Conservation (phyloP, 2,113 vertebrate species). For the Callipepla californica region DNA sequence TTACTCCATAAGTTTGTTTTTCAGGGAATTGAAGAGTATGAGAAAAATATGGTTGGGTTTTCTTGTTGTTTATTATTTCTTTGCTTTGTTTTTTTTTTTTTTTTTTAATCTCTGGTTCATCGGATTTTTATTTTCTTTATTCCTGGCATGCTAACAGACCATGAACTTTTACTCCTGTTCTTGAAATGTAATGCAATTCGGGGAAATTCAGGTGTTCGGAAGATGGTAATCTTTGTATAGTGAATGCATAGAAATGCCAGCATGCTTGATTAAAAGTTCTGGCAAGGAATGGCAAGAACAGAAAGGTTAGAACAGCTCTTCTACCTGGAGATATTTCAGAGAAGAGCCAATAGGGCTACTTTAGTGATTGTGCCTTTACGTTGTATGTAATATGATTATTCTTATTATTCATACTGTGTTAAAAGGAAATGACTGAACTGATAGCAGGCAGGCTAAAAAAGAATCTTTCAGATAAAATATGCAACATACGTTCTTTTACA, state of each 20-base stretch:
- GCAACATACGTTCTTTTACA: background rate
- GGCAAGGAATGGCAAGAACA: background rate
- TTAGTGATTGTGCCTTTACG: background rate
- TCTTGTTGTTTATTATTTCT: background rate
- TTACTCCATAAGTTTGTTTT: background rate
- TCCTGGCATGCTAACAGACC: background rate
- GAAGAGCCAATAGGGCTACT: background rate
- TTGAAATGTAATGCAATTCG: background rate
- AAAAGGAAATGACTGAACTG: background rate
- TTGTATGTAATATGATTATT: background rate
- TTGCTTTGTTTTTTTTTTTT: background rate
- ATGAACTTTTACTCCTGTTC: background rate
- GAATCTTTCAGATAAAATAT: background rate
- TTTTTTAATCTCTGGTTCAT: background rate
- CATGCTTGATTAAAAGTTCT: background rate
- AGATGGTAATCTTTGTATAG: background rate
- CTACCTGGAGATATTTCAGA: background rate
- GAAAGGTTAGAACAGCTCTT: background rate
- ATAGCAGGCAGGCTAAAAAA: background rate
- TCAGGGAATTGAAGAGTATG: background rate
- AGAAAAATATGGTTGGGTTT: background rate
- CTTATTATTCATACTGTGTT: background rate
- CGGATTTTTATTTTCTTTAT: background rate
- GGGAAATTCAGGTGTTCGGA: background rate
- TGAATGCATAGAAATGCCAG: background rate